phyloP scores from a whole-genome alignment of 1,140 invertebrate species.

The Drosophila parvula region DNA sequence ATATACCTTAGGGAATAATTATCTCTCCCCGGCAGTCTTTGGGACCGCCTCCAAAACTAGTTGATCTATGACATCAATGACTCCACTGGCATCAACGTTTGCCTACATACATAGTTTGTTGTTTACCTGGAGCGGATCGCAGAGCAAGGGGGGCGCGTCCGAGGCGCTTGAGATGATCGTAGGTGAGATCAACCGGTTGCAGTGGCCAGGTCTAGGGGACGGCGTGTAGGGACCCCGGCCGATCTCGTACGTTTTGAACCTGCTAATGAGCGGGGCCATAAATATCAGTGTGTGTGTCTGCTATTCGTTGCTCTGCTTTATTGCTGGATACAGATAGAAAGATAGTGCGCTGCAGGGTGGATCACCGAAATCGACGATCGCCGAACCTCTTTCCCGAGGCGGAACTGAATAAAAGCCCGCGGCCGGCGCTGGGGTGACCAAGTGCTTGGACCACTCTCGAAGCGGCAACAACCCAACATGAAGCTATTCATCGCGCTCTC shows the following conservation, averaged over 20 bases:
- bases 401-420: conserved; percentile 48
- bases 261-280: conserved; percentile 45
- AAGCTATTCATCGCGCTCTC: conserved; percentile 59
- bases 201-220: conserved; percentile 12
- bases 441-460: conserved; percentile 39
- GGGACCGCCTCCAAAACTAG: neutral
- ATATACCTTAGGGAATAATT: neutral
- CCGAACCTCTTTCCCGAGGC: conserved; percentile 7
- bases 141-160: conserved; percentile 24
- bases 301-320: conserved; percentile 17
- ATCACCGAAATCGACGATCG: conserved; percentile 18
- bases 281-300: conserved; percentile 30
- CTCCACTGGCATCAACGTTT: conserved; percentile 2
- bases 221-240: conserved; percentile 6
- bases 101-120: neutral
- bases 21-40: neutral
- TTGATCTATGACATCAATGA: conserved; percentile 32
- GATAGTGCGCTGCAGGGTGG: conserved; percentile 16
- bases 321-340: neutral
- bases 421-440: conserved; percentile 7
- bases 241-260: conserved; percentile 27
- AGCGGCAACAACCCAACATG: conserved; percentile 46
- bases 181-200: conserved; percentile 38
- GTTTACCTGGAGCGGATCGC: conserved; percentile 2
- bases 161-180: conserved; percentile 13